These are phyloP conservation scores for Nanger granti DNA, from an alignment of 2,113 vertebrate species.

Conservation along the genomic window DNA sequence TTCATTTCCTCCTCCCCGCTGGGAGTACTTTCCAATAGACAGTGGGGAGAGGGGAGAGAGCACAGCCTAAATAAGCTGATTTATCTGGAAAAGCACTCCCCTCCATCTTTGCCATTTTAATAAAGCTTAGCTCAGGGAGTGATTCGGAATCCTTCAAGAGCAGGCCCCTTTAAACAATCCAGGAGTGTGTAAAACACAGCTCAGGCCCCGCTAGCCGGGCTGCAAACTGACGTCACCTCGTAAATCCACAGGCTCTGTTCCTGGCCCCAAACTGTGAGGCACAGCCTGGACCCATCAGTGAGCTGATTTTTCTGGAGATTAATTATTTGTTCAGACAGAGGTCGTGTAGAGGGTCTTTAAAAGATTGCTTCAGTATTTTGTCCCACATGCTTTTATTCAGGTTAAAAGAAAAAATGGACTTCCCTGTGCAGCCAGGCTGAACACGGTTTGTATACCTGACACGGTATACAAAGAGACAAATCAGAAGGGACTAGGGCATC, in stretches of 20 bases:
- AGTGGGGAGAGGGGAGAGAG: background rate
- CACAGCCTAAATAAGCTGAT: conserved; percentile 53
- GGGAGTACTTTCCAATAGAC: conserved; percentile 70
- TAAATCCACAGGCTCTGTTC: conserved; percentile 65
- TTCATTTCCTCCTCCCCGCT: conserved; percentile 66
- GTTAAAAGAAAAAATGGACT: background rate
- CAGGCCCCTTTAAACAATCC: conserved; percentile 63
- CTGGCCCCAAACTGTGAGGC: background rate
- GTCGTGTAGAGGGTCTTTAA: conserved; percentile 53
- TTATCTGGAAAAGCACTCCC: conserved; percentile 70
- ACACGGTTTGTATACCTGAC: too few species aligned
- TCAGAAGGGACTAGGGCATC: background rate
- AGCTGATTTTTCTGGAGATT: conserved; percentile 64
- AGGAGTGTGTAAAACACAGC: conserved; percentile 66
- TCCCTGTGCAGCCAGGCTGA: background rate
- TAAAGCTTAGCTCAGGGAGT: conserved; percentile 67
- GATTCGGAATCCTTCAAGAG: conserved; percentile 55
- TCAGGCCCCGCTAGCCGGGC: conserved; percentile 19
- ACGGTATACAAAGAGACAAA: background rate
- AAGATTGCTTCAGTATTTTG: conserved; percentile 30
- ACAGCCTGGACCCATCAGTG: conserved; percentile 53
- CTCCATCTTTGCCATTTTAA: conserved; percentile 70
- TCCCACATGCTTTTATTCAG: background rate
- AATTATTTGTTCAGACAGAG: conserved; percentile 71
- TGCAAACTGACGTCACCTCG: conserved; percentile 52